phyloP scores from a whole-genome alignment of 1,140 invertebrate species.

The Drosophila obscura region DNA sequence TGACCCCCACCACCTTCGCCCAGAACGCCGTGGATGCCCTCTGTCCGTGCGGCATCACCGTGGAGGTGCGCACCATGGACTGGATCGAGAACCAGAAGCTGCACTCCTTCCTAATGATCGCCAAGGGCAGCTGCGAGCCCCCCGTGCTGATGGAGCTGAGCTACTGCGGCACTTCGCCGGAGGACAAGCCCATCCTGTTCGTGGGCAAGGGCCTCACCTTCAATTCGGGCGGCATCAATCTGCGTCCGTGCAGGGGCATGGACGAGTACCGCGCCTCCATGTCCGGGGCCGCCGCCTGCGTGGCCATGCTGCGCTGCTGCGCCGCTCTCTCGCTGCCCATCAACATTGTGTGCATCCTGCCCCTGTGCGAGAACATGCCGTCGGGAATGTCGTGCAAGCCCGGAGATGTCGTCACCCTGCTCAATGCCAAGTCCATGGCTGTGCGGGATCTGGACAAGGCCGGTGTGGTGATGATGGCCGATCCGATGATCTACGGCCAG shows the following conservation, averaged over 20 bases:
- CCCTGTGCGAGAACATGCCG: conserved; percentile 95
- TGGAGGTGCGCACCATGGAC: conserved; percentile 87
- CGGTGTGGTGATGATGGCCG: conserved; percentile 94
- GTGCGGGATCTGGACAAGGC: conserved; percentile 92
- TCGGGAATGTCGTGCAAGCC: conserved; percentile 93
- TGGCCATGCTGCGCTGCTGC: conserved; percentile 66
- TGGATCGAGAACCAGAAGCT: conserved; percentile 90
- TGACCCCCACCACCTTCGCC: conserved; percentile 93
- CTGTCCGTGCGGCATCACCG: conserved; percentile 85
- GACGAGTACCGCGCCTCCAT: conserved; percentile 95
- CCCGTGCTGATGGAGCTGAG: conserved; percentile 90
- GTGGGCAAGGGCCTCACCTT: conserved; percentile 95
- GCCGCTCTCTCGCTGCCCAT: conserved; percentile 72
- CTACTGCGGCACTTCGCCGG: conserved; percentile 84
- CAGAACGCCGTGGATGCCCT: conserved; percentile 85
- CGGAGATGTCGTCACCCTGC: conserved; percentile 92
- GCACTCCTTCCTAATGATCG: conserved; percentile 90
- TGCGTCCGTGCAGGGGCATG: conserved; percentile 88
- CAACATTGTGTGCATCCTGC: conserved; percentile 62
- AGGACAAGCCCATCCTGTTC: conserved; percentile 85
- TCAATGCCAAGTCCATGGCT: conserved; percentile 93
- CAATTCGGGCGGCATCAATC: conserved; percentile 92
- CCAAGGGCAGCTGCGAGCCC: conserved; percentile 89
- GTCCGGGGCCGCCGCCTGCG: conserved; percentile 83
- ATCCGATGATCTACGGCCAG: conserved; percentile 92